Evolutionary conservation across 2,113 vertebrate genomes (phyloP).

Genomic region (Syngnathus typhle): DNA sequence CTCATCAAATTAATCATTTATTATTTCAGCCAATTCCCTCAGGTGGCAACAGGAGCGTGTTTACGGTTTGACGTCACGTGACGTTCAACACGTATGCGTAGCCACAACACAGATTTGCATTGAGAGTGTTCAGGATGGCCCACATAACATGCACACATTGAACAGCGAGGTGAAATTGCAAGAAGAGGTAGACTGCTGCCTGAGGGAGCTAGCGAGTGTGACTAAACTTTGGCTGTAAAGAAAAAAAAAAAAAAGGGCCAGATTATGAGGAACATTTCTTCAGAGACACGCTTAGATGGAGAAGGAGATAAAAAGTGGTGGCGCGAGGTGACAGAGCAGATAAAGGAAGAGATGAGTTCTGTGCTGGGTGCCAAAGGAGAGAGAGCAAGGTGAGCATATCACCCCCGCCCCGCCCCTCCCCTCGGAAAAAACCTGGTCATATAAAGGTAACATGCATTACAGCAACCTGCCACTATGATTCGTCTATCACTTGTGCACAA

Average conservation of each 20-base stretch:
- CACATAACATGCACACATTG: neutral
- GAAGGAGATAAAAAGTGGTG: constrained; percentile 12
- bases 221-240: constrained; percentile 14
- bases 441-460: neutral
- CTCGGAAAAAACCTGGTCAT: neutral
- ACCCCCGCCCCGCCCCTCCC: neutral
- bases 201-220: constrained; percentile 19
- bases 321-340: constrained; percentile 19
- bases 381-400: neutral
- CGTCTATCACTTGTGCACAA: constrained; percentile 12
- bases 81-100: constrained; percentile 15
- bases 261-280: constrained; percentile 43
- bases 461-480: constrained; percentile 1
- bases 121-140: constrained; percentile 9
- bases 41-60: too few species aligned
- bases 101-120: constrained; percentile 20
- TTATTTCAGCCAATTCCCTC: too few species aligned
- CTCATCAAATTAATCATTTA: too few species aligned
- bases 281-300: constrained; percentile 13
- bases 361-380: constrained; percentile 23
- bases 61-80: neutral
- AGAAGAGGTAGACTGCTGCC: constrained; percentile 18
- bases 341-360: constrained; percentile 38
- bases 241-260: constrained; percentile 2
- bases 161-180: constrained; percentile 9